A percentile compares a stretch with the other conserved stretches of the same genome.
These are phyloP conservation scores for Hofmannophila pseudospretella DNA, from an alignment of 2,888 invertebrate genomes.

Conservation along the genomic window DNA sequence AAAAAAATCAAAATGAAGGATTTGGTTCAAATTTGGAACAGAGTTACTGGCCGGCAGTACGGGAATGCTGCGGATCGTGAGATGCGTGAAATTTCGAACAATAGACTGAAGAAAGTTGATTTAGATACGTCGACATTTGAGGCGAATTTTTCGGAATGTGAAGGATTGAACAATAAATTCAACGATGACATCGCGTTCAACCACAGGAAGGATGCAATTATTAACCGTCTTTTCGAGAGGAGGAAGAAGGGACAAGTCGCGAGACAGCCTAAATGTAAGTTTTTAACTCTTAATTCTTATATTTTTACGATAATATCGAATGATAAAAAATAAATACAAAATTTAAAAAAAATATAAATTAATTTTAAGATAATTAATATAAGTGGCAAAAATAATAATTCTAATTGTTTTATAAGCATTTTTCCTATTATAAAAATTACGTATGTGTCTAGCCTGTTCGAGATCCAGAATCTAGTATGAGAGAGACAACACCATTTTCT, in stretches of 20 bases:
- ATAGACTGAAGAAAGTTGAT: slow-evolving; percentile 45
- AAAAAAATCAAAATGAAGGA: slow-evolving; percentile 76
- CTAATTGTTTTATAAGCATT: too few species aligned
- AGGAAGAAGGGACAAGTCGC: slow-evolving; percentile 45
- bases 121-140: slow-evolving; percentile 47
- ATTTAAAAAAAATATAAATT: too few species aligned
- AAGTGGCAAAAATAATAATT: too few species aligned
- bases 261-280: slow-evolving; percentile 66
- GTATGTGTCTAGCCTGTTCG: too few species aligned
- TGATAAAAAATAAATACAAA: too few species aligned
- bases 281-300: too few species aligned
- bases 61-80: slow-evolving; percentile 62
- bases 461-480: too few species aligned
- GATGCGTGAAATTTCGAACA: slow-evolving; percentile 46
- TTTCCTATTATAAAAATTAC: too few species aligned
- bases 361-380: too few species aligned
- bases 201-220: slow-evolving; percentile 54
- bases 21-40: slow-evolving; percentile 77
- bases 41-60: slow-evolving; percentile 73
- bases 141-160: slow-evolving; percentile 55
- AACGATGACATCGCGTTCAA: slow-evolving; percentile 54
- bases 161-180: slow-evolving; percentile 52
- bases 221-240: slow-evolving; percentile 56
- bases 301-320: too few species aligned
- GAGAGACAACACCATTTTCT: too few species aligned